These are phyloP conservation scores for Lophius americanus DNA, from an alignment of 2,797 vertebrate species.

Conservation along the genomic window DNA sequence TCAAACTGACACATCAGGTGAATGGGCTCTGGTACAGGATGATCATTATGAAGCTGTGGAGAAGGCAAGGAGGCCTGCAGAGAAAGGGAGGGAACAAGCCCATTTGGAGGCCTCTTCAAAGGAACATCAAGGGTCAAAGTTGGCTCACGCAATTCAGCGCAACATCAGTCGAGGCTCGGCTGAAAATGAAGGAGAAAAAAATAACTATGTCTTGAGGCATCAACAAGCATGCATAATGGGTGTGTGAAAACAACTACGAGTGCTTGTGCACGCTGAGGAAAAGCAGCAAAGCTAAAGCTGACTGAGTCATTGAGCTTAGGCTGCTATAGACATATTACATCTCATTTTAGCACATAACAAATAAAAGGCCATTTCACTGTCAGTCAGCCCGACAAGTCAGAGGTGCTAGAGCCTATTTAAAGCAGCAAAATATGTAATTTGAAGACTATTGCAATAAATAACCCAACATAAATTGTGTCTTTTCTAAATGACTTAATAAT, in stretches of 20 bases:
- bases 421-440: conserved; percentile 6
- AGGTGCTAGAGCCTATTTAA: conserved; percentile 39
- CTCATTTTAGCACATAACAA: conserved; percentile 62
- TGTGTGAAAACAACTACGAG: conserved; percentile 68
- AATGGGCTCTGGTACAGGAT: conserved; percentile 35
- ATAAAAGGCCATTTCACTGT: conserved; percentile 67
- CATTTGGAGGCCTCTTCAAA: conserved; percentile 59
- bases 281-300: conserved; percentile 60
- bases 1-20: conserved; percentile 46
- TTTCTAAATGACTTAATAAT: conserved; percentile 44
- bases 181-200: conserved; percentile 52
- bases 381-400: conserved; percentile 46
- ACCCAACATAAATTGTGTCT: conserved; percentile 39
- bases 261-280: conserved; percentile 57
- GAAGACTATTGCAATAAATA: conserved; percentile 49
- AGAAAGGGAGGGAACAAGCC: conserved; percentile 25
- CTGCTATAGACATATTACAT: conserved; percentile 57
- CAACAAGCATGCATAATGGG: conserved; percentile 75
- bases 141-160: conserved; percentile 69
- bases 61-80: conserved; percentile 13
- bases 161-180: conserved; percentile 56
- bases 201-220: conserved; percentile 70
- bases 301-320: conserved; percentile 68
- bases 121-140: conserved; percentile 75
- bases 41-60: conserved; percentile 28